Evolutionary conservation across 2,797 vertebrate species (phyloP).

Genomic region (Catamblyrhynchus diadema): DNA sequence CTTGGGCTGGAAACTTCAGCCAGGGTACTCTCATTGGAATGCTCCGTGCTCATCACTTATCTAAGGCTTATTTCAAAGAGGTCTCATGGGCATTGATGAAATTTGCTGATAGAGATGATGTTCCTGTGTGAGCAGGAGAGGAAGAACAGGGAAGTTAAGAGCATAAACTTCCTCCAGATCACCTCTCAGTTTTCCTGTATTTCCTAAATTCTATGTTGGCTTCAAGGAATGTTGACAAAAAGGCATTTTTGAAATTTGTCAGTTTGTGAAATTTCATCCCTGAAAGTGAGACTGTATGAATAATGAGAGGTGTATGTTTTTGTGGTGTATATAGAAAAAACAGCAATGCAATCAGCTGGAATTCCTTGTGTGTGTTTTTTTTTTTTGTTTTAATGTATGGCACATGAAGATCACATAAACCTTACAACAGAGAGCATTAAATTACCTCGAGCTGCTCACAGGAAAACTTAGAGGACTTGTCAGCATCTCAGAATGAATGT

Average conservation of each 20-base stretch:
- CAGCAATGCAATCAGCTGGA: neutral
- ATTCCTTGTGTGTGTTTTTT: neutral
- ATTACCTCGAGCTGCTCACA: constrained; percentile 14
- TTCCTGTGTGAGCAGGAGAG: neutral
- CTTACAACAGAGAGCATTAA: neutral
- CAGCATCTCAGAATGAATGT: neutral
- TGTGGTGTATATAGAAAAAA: neutral
- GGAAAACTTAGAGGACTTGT: neutral
- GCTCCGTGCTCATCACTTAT: neutral
- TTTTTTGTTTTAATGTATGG: neutral
- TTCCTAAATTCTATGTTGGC: neutral
- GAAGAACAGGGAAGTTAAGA: neutral
- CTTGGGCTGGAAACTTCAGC: constrained; percentile 28
- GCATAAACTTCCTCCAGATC: neutral
- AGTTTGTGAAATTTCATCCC: neutral
- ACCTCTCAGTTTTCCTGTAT: neutral
- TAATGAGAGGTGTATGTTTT: neutral
- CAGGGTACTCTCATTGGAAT: neutral
- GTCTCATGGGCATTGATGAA: neutral
- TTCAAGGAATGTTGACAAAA: neutral
- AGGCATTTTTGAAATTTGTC: neutral
- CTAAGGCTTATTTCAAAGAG: constrained; percentile 40
- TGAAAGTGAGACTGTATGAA: neutral
- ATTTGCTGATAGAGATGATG: neutral
- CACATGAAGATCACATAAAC: neutral